A percentile compares a stretch with the other conserved stretches of the same genome.
Evolutionary conservation across 2,888 invertebrate species (phyloP).

Genomic region (Drosophila mimetica): DNA sequence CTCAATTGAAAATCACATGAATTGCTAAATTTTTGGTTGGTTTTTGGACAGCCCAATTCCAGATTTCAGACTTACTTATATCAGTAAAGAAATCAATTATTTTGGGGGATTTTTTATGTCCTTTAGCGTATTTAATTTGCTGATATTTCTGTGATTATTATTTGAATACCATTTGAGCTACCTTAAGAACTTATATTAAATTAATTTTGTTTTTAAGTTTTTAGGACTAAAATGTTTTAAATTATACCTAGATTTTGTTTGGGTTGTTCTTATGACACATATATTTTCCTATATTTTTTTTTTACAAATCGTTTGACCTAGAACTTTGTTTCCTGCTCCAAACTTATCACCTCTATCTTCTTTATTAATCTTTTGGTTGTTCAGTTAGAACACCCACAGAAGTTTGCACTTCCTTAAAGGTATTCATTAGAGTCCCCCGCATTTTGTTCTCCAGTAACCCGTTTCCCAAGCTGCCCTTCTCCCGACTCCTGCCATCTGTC

Average conservation of each 20-base stretch:
- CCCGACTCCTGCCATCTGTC: conserved; percentile 14
- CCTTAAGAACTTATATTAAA: too few relatives aligned
- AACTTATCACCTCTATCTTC: not conserved
- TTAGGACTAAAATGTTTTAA: too few relatives aligned
- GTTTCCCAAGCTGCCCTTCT: conserved; percentile 30
- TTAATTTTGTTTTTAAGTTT: too few relatives aligned
- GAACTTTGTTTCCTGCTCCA: too few relatives aligned
- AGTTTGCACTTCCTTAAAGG: conserved; percentile 18
- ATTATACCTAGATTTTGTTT: too few relatives aligned
- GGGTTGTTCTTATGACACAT: too few relatives aligned
- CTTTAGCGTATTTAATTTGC: too few relatives aligned
- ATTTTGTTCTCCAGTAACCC: conserved; percentile 26
- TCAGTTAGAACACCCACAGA: not conserved
- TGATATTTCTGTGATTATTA: too few relatives aligned
- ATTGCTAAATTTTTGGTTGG: not conserved
- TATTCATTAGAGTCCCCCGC: not conserved
- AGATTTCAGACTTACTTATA: not conserved
- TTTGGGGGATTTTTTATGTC: not conserved
- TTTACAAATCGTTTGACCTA: not conserved
- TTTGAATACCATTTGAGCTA: too few relatives aligned
- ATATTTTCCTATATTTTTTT: not conserved
- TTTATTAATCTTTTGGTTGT: not conserved
- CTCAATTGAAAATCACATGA: conserved; percentile 19
- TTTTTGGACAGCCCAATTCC: not conserved
- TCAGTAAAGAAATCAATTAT: not conserved